Evolutionary conservation across 1,140 invertebrate genomes (phyloP), one percentile per base, ranked within the genome.

Genomic region (Heterodera carotae): DNA sequence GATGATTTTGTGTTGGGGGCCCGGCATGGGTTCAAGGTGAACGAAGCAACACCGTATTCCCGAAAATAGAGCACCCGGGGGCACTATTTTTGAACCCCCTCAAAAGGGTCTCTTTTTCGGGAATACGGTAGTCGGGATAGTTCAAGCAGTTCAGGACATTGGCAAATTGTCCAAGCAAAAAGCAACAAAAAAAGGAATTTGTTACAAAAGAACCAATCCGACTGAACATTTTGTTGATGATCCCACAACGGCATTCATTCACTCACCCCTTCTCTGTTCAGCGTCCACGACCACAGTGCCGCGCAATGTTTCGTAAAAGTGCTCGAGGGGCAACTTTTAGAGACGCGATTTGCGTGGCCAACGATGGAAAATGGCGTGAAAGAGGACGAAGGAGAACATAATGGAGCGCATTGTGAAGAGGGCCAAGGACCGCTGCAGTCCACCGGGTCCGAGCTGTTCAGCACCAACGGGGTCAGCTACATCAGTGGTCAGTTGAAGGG

Each of bases 231-330:
- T 75, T 76, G 10, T 18, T 29, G 25, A 62, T 22, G 64, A 39
- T 6, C 36, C 36, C 12, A 67, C 5, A 67, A n/a, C 22, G 66
- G 29, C 33, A 31, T 66, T 29, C 15, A n/a, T n/a, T n/a, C 39
- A 43, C 12, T 43, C 6, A 43, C 39, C 12, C 39, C 39, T 8
- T 8, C 36, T 22, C 39, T 66, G 59, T 69, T 22, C 69, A 87
- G 93, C 22, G 97, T 99, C 80, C 97, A 99, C 86, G 95, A 97
- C 88, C 97, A 99, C 87, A 92, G 95, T 0, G 91, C 97, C 84
- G 92, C 95, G 0, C 95, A 99, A 86, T 99, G 97, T 88, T 96
- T 99, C 84, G 96, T 99, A 93, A 99, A 98, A 90, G 90, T 90
- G 22, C 83, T 92, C 27, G 84, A 90, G 60, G 92, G 92, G 15